Percentiles rank a stretch among this genome's conserved stretches.
These are phyloP conservation scores for Drosophila pectinifera DNA, from an alignment of 1,140 invertebrate genomes.

Conservation along the genomic window DNA sequence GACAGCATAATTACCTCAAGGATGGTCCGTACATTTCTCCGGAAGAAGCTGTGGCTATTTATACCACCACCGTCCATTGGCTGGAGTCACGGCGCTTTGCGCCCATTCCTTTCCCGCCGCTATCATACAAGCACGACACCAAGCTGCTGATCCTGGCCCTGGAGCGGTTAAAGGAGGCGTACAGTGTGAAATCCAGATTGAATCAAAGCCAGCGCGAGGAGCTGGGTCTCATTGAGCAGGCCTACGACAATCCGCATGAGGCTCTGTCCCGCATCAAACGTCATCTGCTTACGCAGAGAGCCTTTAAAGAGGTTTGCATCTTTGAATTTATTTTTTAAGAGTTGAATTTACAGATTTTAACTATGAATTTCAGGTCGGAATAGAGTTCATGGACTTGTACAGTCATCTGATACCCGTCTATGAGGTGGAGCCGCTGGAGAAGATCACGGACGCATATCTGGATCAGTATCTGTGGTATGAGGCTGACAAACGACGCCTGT, in stretches of 20 bases:
- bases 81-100: conserved; percentile 98
- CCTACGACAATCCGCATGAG: conserved; percentile 99
- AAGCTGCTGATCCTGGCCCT: conserved; percentile 98
- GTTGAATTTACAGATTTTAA: background rate
- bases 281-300: conserved; percentile 98
- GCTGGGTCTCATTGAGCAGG: conserved; percentile 99
- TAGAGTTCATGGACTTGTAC: conserved; percentile 99
- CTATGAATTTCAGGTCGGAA: conserved; percentile 90
- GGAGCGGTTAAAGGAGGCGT: conserved; percentile 99
- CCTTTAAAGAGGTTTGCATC: conserved; percentile 97
- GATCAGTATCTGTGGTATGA: conserved; percentile 99
- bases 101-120: conserved; percentile 99
- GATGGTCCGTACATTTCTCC: conserved; percentile 99
- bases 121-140: conserved; percentile 99
- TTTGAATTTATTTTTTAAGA: background rate
- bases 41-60: conserved; percentile 99
- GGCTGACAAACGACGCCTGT: conserved; percentile 97
- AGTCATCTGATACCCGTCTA: conserved; percentile 99
- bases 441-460: conserved; percentile 98
- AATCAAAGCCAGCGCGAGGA: conserved; percentile 99
- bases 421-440: conserved; percentile 99
- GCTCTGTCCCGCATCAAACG: conserved; percentile 99
- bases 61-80: conserved; percentile 99
- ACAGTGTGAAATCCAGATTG: conserved; percentile 98
- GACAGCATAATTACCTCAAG: conserved; percentile 99